Evolutionary conservation across 2,797 vertebrate species (phyloP).

Genomic region (Hyperoplus lanceolatus): DNA sequence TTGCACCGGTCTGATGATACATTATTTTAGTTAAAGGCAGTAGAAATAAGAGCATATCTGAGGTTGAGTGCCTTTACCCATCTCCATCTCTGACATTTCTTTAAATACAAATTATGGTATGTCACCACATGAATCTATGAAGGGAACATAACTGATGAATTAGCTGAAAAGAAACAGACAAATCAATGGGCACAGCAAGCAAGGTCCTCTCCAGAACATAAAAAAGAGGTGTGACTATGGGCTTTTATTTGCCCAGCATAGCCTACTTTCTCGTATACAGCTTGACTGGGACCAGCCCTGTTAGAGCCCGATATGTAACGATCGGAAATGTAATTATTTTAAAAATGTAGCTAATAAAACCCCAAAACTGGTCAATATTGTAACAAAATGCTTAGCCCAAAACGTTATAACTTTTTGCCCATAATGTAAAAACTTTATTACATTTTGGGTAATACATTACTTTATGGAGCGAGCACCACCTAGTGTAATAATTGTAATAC

Average conservation of each 20-base stretch:
- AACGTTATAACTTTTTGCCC: too few relatives aligned
- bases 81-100: not conserved
- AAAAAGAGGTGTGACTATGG: not conserved
- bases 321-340: too few relatives aligned
- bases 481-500: too few relatives aligned
- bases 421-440: too few relatives aligned
- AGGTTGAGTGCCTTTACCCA: not conserved
- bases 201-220: not conserved
- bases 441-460: too few relatives aligned
- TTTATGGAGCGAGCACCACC: too few relatives aligned
- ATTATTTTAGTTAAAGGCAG: not conserved
- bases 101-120: not conserved
- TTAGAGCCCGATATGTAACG: too few relatives aligned
- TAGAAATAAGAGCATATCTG: not conserved
- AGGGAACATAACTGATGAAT: not conserved
- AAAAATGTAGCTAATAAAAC: too few relatives aligned
- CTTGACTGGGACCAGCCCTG: not conserved
- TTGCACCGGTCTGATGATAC: not conserved
- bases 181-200: not conserved
- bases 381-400: too few relatives aligned
- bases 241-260: accelerated
- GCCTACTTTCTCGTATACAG: conserved; percentile 1
- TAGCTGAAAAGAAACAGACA: not conserved
- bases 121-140: too few relatives aligned
- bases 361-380: too few relatives aligned